Evolutionary conservation across 2,113 vertebrate species (phyloP).

Genomic region (Melanerpes aurifrons): DNA sequence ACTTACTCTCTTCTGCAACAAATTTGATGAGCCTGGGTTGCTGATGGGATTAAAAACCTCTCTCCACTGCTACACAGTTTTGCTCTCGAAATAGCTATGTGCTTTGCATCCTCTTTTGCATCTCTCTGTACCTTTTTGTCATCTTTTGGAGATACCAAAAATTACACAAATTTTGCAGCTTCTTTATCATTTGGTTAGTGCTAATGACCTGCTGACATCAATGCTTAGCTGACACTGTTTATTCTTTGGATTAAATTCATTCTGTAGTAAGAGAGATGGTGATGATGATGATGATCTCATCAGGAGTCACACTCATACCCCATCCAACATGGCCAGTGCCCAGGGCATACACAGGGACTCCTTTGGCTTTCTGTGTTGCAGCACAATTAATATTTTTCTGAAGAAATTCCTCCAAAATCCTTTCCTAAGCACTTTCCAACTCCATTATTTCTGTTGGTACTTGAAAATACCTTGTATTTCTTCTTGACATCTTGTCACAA

Average conservation of each 20-base stretch:
- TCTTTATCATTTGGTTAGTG: neutral
- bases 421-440: neutral
- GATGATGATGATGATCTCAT: neutral
- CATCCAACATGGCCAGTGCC: neutral
- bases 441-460: neutral
- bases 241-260: neutral
- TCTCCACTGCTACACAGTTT: neutral
- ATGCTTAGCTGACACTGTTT: neutral
- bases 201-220: neutral
- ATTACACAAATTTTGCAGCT: neutral
- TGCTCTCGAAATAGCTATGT: neutral
- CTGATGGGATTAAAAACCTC: neutral
- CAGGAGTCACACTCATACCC: neutral
- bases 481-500: neutral
- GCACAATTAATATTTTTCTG: neutral
- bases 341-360: neutral
- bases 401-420: neutral
- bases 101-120: neutral
- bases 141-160: neutral
- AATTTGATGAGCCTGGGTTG: neutral
- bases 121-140: neutral
- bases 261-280: neutral
- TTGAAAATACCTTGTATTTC: neutral
- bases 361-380: neutral
- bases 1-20: neutral